Percentiles rank a stretch among this genome's conserved stretches.
These are phyloP conservation scores for Anastrepha obliqua DNA, from an alignment of 1,140 invertebrate genomes.

Conservation along the genomic window DNA sequence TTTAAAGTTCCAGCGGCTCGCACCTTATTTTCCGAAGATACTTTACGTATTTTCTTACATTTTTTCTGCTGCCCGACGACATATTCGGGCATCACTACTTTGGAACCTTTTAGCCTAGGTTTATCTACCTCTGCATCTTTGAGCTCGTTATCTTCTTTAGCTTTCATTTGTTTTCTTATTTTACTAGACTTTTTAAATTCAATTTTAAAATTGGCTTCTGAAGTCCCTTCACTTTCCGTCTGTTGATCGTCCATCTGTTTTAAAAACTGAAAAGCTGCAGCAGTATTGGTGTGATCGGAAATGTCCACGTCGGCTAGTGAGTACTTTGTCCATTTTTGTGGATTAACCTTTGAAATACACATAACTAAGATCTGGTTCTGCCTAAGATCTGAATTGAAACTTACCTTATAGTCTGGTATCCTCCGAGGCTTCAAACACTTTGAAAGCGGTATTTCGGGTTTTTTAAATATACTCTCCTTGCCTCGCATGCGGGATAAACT, in stretches of 20 bases:
- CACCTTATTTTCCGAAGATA: slow-evolving; percentile 67
- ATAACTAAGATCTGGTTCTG: neutral
- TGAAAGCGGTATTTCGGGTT: slow-evolving; percentile 79
- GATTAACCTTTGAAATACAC: slow-evolving; percentile 76
- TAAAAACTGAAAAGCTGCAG: slow-evolving; percentile 83
- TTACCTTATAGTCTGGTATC: slow-evolving; percentile 80
- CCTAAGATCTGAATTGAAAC: neutral
- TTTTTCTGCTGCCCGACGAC: slow-evolving; percentile 81
- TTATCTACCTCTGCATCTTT: slow-evolving; percentile 72
- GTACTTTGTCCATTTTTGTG: slow-evolving; percentile 86
- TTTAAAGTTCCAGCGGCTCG: slow-evolving; percentile 73
- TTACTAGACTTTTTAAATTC: slow-evolving; percentile 76
- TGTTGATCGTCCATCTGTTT: slow-evolving; percentile 79
- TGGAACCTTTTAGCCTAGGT: slow-evolving; percentile 79
- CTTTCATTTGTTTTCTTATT: slow-evolving; percentile 62
- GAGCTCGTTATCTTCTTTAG: slow-evolving; percentile 69
- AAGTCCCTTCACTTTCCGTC: slow-evolving; percentile 61
- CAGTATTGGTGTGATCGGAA: slow-evolving; percentile 83
- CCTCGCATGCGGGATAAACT: slow-evolving; percentile 79
- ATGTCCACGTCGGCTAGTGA: slow-evolving; percentile 85
- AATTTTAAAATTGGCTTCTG: slow-evolving; percentile 70
- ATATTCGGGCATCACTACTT: slow-evolving; percentile 87
- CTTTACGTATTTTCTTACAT: slow-evolving; percentile 72
- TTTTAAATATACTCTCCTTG: slow-evolving; percentile 86
- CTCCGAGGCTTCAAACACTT: slow-evolving; percentile 76